Conservation (phyloP, 2,797 vertebrate species). For the Tachyglossus aculeatus region DNA sequence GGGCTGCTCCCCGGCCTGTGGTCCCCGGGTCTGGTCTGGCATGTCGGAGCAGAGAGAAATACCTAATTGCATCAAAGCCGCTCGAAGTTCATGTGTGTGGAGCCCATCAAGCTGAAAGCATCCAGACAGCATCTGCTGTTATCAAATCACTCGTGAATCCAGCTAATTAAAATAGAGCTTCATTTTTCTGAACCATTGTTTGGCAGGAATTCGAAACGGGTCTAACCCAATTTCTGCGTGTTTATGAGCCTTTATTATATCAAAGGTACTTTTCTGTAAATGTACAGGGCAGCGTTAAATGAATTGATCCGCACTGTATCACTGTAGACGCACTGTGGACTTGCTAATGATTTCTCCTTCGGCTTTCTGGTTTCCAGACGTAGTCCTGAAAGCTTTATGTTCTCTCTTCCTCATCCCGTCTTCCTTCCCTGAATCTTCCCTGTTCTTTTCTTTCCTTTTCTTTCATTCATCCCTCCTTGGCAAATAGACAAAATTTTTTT, state of each 20-base stretch:
- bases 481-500: too few relatives aligned
- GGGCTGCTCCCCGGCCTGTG: constrained; percentile 33
- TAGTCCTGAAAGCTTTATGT: constrained; percentile 58
- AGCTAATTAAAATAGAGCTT: constrained; percentile 99
- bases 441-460: background rate
- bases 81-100: constrained; percentile 84
- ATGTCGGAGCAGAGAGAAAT: constrained; percentile 75
- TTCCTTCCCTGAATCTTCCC: background rate
- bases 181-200: constrained; percentile 94
- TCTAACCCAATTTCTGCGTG: constrained; percentile 96
- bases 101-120: constrained; percentile 87
- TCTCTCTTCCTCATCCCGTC: constrained; percentile 44
- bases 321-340: constrained; percentile 83
- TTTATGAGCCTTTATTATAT: constrained; percentile 99
- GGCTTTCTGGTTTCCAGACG: constrained; percentile 72
- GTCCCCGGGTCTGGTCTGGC: constrained; percentile 59
- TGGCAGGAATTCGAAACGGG: constrained; percentile 92
- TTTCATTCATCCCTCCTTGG: too few relatives aligned
- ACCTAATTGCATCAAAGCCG: constrained; percentile 87
- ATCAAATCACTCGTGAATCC: constrained; percentile 90
- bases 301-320: constrained; percentile 95
- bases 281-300: constrained; percentile 97
- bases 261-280: constrained; percentile 96
- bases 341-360: constrained; percentile 90
- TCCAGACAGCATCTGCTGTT: constrained; percentile 86